Conservation (phyloP, 2,888 invertebrate genomes). For the Fissipunctia ypsillon region DNA sequence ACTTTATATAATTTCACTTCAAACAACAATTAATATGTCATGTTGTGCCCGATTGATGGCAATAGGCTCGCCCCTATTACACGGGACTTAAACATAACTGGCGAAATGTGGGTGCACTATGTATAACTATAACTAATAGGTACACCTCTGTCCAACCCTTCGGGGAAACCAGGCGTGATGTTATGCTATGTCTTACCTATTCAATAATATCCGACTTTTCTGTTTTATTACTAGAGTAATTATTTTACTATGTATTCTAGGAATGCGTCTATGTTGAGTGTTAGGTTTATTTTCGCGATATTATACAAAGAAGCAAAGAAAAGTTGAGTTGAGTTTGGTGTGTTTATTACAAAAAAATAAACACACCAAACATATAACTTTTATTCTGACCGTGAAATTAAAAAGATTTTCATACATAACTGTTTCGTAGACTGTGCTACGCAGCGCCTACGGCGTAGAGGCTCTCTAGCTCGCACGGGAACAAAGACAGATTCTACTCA, state of each 20-base stretch:
- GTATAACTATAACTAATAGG: too few relatives aligned
- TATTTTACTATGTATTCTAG: background rate
- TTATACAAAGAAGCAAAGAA: too few relatives aligned
- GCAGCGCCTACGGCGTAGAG: constrained; percentile 51
- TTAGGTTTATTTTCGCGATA: background rate
- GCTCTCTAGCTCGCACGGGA: constrained; percentile 8
- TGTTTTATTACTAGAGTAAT: background rate
- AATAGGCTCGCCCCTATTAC: too few relatives aligned
- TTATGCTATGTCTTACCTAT: too few relatives aligned
- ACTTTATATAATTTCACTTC: background rate
- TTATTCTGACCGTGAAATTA: background rate
- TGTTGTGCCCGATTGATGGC: too few relatives aligned
- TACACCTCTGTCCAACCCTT: too few relatives aligned
- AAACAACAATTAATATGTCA: background rate
- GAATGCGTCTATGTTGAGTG: background rate
- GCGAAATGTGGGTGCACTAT: too few relatives aligned
- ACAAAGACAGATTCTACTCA: constrained; percentile 1
- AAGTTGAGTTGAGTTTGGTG: too few relatives aligned
- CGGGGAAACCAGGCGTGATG: too few relatives aligned
- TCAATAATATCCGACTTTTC: background rate
- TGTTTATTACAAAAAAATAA: background rate
- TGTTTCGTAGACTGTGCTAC: constrained; percentile 44
- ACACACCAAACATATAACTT: background rate
- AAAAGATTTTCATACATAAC: background rate
- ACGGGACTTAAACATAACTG: too few relatives aligned